phyloP scores from a whole-genome alignment of 1,140 invertebrate genomes.

The Drosophila willistoni region DNA sequence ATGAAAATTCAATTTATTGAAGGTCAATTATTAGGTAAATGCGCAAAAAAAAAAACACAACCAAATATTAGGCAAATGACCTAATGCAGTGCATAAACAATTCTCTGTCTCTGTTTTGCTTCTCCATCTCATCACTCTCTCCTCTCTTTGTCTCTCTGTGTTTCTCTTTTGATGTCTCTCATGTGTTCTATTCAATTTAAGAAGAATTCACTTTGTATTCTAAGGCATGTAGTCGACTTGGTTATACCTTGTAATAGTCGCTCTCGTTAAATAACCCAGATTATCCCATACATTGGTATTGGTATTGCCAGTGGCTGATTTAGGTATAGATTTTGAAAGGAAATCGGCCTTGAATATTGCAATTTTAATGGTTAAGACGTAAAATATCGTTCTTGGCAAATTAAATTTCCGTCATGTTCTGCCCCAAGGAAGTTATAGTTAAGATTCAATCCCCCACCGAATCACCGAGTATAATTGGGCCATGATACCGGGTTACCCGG shows the following conservation, averaged over 20 bases:
- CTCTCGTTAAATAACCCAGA: too few relatives aligned
- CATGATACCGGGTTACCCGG: too few relatives aligned
- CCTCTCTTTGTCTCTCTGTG: not conserved
- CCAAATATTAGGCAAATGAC: not conserved
- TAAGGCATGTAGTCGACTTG: not conserved
- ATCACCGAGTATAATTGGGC: too few relatives aligned
- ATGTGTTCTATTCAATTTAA: not conserved
- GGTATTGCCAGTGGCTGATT: too few relatives aligned
- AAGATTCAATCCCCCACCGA: too few relatives aligned
- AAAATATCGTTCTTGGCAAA: too few relatives aligned
- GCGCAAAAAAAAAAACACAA: not conserved
- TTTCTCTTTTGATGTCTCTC: not conserved
- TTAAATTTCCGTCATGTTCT: too few relatives aligned
- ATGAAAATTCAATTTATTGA: conserved; percentile 4
- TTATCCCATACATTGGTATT: too few relatives aligned
- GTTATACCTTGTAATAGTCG: not conserved
- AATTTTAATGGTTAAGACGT: too few relatives aligned
- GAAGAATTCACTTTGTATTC: not conserved
- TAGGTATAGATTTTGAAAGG: too few relatives aligned
- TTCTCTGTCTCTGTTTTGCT: not conserved
- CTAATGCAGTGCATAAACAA: conserved; percentile 5
- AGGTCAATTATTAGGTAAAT: conserved; percentile 6
- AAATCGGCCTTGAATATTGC: too few relatives aligned
- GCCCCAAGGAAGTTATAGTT: too few relatives aligned
- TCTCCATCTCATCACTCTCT: not conserved